These are phyloP conservation scores for Melitaea athalia DNA, from an alignment of 2,888 invertebrate species.

Conservation along the genomic window DNA sequence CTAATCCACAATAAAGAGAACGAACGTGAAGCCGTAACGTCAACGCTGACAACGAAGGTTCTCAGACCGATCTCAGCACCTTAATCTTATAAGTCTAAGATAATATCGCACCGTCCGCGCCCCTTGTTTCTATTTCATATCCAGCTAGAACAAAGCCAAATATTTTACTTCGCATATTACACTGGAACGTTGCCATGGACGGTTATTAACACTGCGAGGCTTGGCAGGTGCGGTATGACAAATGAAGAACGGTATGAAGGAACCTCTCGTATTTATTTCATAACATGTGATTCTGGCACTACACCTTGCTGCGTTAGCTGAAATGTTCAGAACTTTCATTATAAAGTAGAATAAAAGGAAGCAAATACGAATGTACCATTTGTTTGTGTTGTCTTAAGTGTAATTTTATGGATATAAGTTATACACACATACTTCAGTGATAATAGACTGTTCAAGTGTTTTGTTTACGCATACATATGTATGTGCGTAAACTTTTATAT, in stretches of 20 bases:
- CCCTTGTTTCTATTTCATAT: conserved; percentile 29
- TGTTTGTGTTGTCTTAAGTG: too few species aligned
- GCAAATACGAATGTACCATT: too few species aligned
- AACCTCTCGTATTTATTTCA: conserved; percentile 46
- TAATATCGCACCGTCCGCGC: conserved; percentile 9
- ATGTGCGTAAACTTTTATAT: too few species aligned
- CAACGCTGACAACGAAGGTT: conserved; percentile 1
- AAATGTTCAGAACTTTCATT: not conserved
- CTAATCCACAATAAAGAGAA: not conserved
- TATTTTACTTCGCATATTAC: conserved; percentile 34
- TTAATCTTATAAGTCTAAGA: conserved; percentile 6
- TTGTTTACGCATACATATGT: too few species aligned
- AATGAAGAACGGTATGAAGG: conserved; percentile 74
- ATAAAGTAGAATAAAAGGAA: too few species aligned
- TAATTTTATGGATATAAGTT: too few species aligned
- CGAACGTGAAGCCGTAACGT: not conserved
- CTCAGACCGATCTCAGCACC: conserved; percentile 6
- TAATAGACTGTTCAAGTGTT: too few species aligned
- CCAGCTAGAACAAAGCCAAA: conserved; percentile 32
- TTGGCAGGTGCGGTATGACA: conserved; percentile 71
- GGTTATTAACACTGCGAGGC: conserved; percentile 71
- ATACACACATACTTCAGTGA: too few species aligned
- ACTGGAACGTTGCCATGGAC: conserved; percentile 70
- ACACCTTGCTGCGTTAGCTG: not conserved
- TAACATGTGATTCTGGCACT: conserved; percentile 12